Base-by-base conservation (phyloP, 2,797 vertebrate genomes). In the Otolemur crassicaudatus region DNA sequence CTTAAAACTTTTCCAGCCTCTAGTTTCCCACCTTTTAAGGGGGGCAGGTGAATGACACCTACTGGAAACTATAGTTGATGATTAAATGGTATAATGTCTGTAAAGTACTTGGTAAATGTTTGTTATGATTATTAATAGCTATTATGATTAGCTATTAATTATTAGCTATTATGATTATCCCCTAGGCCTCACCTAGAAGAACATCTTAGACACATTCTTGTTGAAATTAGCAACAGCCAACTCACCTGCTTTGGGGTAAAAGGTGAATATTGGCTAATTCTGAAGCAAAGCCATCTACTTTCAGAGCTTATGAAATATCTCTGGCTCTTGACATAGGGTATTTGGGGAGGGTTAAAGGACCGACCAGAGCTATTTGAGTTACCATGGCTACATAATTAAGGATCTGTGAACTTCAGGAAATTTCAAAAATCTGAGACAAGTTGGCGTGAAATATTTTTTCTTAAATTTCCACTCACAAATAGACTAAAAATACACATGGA, bases 191-290 rank as follows among this genome's bases (percentile, higher is more conserved):
- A 23, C 29, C n/a, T 56, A 25, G 25, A 34, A 76, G 56, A 76
- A 56, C 8, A 37, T 67, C 65, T 43, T 86, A 27, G 43, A 72
- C 7, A 27, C 9, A 6, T 67, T 79, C 53, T 17, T 19, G 23
- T 8, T 53, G 25, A 67, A 79, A 19, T 46, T 67, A 88, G 16
- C 58, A 67, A 60, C 46, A 63, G 22, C 97, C 92, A 98, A 96
- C 96, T 96, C 92, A 96, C 75, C 95, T 98, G 95, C 95, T 97
- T 94, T 97, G 92, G 94, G 93, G 90, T 91, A 93, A 98, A 96
- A 98, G 91, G 95, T 97, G 97, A 96, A 96, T 89, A 94, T 95
- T 96, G 91, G 97, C 97, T 97, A 97, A 97, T 97, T 98, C 95
- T 95, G 96, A 97, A 98, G 70, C 56, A 87, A 40, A 73, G 46